Base-by-base conservation (phyloP, 2,797 vertebrate species). In the Nyctibius grandis region DNA sequence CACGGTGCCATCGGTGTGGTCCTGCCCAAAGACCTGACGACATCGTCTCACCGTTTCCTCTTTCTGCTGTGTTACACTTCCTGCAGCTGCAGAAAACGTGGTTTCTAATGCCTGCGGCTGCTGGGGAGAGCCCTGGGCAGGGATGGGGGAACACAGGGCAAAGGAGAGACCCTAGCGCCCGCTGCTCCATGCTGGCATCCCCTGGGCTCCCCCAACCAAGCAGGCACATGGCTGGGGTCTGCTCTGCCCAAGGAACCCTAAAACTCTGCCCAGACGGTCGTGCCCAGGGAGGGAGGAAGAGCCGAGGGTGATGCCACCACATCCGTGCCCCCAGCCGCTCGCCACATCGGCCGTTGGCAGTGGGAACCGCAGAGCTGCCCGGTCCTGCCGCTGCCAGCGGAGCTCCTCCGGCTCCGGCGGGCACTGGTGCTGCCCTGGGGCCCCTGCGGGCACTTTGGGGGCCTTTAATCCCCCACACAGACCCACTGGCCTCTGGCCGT, bases 261-360 rank as follows among this genome's bases (percentile, higher is more conserved):
- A 63, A 89, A 25, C 13, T 44, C 56, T 42, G 17, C n/a, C 1
- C 4, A 73, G 57, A 34, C 7, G 0, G 26, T 84, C 28, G 38
- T 89, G 65, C 22, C 57, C 13, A 1, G 0, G 40, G 25, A 79
- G 25, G 45, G 44, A 79, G 68, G 65, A 85, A 51, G 50, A 85
- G 68, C 13, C 1, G 14, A 83, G 68, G 25, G 44, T 69, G 63
- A 73, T 1, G 6, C 33, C 8, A 13, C 2, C 0, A 0, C 9
- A 9, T 19, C 14, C 0, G 2, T 34, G 53, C 38, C 63, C 48
- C 70, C 50, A 25, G 45, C 74, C 2, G 0, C 50, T 45, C 7
- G 1, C 40, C 5, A 5, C 65, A 20, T 9, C 1, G 0, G 18
- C 56, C 0, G 0, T 22, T 69, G 67, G 42, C 84, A 63, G 73